Base-by-base conservation (phyloP, 2,797 vertebrate species). In the Mormyrus proboscirostris region DNA sequence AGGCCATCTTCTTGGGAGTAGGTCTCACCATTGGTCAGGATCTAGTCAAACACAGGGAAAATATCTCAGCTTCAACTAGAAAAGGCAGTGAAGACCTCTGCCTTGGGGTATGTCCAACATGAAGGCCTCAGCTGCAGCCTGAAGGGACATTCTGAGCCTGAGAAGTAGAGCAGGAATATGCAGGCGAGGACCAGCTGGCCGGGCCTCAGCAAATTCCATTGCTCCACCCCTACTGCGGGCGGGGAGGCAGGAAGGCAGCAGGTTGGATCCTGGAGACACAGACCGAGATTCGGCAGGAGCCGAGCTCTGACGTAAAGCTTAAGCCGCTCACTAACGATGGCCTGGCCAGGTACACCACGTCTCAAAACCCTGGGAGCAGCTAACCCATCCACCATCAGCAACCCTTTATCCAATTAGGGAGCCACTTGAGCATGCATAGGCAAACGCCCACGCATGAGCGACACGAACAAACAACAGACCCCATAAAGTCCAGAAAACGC, bases 1-100 rank as follows among this genome's bases (percentile, higher is more conserved):
- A 97, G 92, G 98, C 98, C 98, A 99, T 99, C 62, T 87, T 90
- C 92, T 93, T 92, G 91, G 90, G 91, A 87, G 29, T n/a, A 92
- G 92, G 93, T 93, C 92, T 88, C 91, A 51, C 92, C 91, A 90
- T 90, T 91, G 92, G 50, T 86, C 85, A 86, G 85, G 50, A 86
- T 86, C 85, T 86, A 57, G 53, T 3, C 44, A 90, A 76, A 94
- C 22, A 90, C 41, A 89, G 91, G 3, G 55, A 19, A 38, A 85
- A 88, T 87, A 89, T 73, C 87, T 90, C 62, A 85, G 49, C 10
- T 22, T 47, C 53, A 62, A 4, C 41, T 49, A 41, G 14, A 3
- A n/a, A 49, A 44, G 4, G 16, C n/a, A 0, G 47, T 44, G 55
- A 41, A 19, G 38, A 25, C 19, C 19, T 62, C n/a, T 4, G n/a